Percentiles rank a stretch among this genome's conserved stretches.
Conservation (phyloP, 2,888 invertebrate genomes). For the Thymelicus acteon region DNA sequence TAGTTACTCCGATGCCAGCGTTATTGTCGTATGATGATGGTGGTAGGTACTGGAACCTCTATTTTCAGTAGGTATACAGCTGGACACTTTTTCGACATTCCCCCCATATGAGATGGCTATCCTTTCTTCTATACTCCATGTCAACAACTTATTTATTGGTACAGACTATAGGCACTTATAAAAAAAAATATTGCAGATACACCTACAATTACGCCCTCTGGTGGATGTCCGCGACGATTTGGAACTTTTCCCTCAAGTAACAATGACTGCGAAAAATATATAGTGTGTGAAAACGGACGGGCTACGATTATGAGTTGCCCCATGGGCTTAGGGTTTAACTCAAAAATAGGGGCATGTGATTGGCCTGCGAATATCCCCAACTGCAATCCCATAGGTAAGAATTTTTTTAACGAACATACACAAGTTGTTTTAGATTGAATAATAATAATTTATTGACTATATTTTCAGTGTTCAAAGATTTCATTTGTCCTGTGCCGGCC, state of each 20-base stretch:
- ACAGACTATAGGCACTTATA: not conserved
- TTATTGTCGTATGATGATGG: no score
- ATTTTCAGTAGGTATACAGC: no score
- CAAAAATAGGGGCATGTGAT: constrained; percentile 56
- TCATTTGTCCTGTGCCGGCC: constrained; percentile 55
- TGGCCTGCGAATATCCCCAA: constrained; percentile 66
- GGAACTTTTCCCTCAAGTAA: constrained; percentile 57
- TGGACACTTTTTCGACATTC: no score
- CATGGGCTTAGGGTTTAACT: constrained; percentile 63
- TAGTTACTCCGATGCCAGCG: no score
- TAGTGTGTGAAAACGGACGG: constrained; percentile 61
- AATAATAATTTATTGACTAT: not conserved
- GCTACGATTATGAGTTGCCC: constrained; percentile 65
- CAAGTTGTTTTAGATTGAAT: constrained; percentile 8
- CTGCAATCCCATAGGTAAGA: constrained; percentile 59
- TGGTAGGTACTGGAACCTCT: no score
- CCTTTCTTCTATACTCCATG: no score
- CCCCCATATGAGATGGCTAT: no score
- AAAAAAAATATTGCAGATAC: constrained; percentile 39
- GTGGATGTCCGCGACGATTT: constrained; percentile 51
- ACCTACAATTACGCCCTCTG: constrained; percentile 38
- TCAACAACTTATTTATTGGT: no score
- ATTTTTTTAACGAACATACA: no score
- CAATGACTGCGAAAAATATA: constrained; percentile 62
- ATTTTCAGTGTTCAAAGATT: constrained; percentile 48